Conservation (phyloP, 1,140 invertebrate genomes). For the Drosophila kohkoa region DNA sequence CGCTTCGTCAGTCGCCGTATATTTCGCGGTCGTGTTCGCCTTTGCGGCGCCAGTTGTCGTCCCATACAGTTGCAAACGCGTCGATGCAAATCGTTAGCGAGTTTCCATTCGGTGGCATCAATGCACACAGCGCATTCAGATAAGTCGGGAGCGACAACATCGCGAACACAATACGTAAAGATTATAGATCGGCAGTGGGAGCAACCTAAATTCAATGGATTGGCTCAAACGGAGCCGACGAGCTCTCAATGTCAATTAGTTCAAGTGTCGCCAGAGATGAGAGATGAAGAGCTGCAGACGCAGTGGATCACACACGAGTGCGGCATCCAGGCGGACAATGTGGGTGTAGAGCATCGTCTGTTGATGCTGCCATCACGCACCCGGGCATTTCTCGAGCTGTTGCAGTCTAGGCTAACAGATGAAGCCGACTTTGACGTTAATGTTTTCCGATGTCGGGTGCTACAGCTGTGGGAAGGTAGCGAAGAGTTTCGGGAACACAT, state of each 20-base stretch:
- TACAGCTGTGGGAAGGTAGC: slow-evolving; percentile 61
- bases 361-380: slow-evolving; percentile 54
- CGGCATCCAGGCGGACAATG: slow-evolving; percentile 53
- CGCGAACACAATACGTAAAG: slow-evolving; percentile 30
- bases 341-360: slow-evolving; percentile 60
- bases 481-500: slow-evolving; percentile 64
- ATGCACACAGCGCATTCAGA: slow-evolving; percentile 46
- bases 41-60: slow-evolving; percentile 7
- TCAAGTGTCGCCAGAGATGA: slow-evolving; percentile 16
- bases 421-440: slow-evolving; percentile 19
- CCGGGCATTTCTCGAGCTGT: slow-evolving; percentile 47
- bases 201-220: slow-evolving; percentile 4
- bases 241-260: slow-evolving; percentile 3
- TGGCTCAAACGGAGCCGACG: slow-evolving; percentile 46
- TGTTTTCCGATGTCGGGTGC: slow-evolving; percentile 44
- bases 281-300: slow-evolving; percentile 38
- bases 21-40: slow-evolving; percentile 43
- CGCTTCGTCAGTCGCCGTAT: slow-evolving; percentile 43
- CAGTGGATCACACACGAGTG: slow-evolving; percentile 35
- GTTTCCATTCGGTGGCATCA: slow-evolving; percentile 62
- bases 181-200: slow-evolving; percentile 29
- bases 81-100: slow-evolving; percentile 38
- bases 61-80: neutral
- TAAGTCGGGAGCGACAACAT: slow-evolving; percentile 1
- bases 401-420: slow-evolving; percentile 34